Evolutionary conservation across 1,140 invertebrate species (phyloP), one percentile per base, ranked within the genome.

Genomic region (Drosophila saltans): DNA sequence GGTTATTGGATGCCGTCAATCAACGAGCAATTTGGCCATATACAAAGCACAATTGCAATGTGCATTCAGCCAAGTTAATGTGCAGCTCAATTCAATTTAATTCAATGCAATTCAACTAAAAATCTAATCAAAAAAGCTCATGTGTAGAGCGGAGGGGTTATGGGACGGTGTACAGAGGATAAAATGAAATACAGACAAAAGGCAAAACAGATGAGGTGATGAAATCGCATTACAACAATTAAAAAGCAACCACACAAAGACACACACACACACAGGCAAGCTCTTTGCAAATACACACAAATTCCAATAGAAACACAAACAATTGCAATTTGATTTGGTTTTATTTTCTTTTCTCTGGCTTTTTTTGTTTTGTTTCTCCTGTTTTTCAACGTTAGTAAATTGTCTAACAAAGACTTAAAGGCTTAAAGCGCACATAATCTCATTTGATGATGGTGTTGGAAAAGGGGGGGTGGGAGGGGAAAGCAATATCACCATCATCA

Each of bases 351-450:
- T 56, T 28, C 39, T 5, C 1, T 6, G 21, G 28, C 52, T 39
- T 67, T 67, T 33, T 69, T 63, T 43, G 28, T 33, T 36, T 59
- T 30, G 28, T 16, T 16, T 4, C 28, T 30, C 6, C 33, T 36
- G 6, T 55, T 45, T 70, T 62, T 75, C 79, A 52, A 21, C 74
- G 68, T 45, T 75, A 72, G 81, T 75, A 79, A 86, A 86, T 81
- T 89, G 80, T 89, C 80, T 83, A 88, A 89, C 84, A 89, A 88
- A 84, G 84, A 80, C 84, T 88, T 88, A 89, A 88, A 88, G 80
- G 84, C 80, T 88, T 88, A 88, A 89, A 88, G 84, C 79, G 66
- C 72, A 80, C 76, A 82, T 88, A 88, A 86, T 86, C 83, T 81
- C 68, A 55, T 76, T 68, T 78, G 82, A 65, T 69, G 72, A 79